These are phyloP conservation scores for Graptemys geographica DNA, from an alignment of 2,797 vertebrate species.

Conservation along the genomic window DNA sequence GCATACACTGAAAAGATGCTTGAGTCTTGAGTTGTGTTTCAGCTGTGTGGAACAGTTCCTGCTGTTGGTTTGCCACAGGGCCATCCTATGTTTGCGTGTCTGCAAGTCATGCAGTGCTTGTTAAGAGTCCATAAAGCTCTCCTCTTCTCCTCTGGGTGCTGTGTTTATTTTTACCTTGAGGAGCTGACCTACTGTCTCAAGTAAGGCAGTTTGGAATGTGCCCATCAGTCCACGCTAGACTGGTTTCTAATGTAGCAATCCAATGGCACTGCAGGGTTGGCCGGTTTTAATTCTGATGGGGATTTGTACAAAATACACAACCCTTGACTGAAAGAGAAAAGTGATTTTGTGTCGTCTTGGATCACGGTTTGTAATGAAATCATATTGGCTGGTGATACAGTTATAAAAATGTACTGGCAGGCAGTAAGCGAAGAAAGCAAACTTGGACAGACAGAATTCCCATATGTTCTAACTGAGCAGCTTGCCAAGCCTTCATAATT, in stretches of 20 bases:
- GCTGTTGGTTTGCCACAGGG: not conserved
- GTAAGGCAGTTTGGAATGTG: not conserved
- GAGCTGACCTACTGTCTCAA: accelerated
- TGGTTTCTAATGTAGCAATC: not conserved
- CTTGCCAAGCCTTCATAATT: constrained; percentile 70
- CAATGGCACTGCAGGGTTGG: not conserved
- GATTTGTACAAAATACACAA: not conserved
- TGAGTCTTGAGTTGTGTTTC: not conserved
- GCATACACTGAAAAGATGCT: not conserved
- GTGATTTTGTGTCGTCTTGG: not conserved
- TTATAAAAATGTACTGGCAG: constrained; percentile 59
- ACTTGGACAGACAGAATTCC: constrained; percentile 64
- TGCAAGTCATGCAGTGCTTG: accelerated
- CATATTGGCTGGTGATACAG: constrained; percentile 18
- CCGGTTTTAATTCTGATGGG: not conserved
- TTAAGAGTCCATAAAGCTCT: accelerated
- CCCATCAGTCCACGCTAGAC: not conserved
- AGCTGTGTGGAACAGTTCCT: not conserved
- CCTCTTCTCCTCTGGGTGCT: not conserved
- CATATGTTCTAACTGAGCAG: constrained; percentile 37
- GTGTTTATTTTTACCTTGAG: not conserved
- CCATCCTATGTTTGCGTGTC: accelerated
- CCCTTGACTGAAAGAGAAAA: not conserved
- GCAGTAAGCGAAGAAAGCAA: constrained; percentile 60
- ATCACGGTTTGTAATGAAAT: constrained; percentile 37